Conservation (phyloP, 2,113 vertebrate genomes). For the Australoheros scitulus region DNA sequence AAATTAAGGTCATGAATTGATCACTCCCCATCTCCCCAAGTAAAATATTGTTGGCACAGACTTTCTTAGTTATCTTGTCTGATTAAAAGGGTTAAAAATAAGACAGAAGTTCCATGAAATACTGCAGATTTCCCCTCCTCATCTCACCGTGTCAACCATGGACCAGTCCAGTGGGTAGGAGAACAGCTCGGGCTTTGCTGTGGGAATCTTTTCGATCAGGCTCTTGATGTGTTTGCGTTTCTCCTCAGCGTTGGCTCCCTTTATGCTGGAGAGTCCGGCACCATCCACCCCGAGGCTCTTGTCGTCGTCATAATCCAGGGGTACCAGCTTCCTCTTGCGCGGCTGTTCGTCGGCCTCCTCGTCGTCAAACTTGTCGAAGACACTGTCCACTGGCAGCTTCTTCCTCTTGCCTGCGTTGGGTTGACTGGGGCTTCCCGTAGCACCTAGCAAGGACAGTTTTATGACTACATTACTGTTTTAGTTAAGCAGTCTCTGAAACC, state of each 20-base stretch:
- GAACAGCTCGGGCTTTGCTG: constrained; percentile 97
- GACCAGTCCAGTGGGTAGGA: constrained; percentile 97
- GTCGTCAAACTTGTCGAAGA: constrained; percentile 97
- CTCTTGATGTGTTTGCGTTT: constrained; percentile 99
- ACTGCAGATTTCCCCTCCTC: not conserved
- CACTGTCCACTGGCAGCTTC: constrained; percentile 96
- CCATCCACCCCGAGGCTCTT: constrained; percentile 83
- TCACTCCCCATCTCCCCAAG: not conserved
- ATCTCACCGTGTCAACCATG: constrained; percentile 95
- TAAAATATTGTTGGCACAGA: not conserved
- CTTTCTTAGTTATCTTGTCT: not conserved
- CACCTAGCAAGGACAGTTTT: constrained; percentile 73
- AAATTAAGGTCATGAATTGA: not conserved
- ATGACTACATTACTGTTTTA: not conserved
- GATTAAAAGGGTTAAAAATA: not conserved
- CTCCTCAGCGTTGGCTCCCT: constrained; percentile 95
- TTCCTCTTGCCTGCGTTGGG: constrained; percentile 92
- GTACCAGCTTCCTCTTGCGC: constrained; percentile 95
- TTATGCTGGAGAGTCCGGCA: constrained; percentile 74
- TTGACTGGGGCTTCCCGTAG: constrained; percentile 94
- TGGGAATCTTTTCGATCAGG: constrained; percentile 98
- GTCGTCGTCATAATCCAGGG: constrained; percentile 96
- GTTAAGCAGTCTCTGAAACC: not conserved
- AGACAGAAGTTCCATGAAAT: not conserved
- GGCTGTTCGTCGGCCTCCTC: constrained; percentile 96